Evolutionary conservation across 1,140 invertebrate species (phyloP).

Genomic region (Drosophila mauritiana): DNA sequence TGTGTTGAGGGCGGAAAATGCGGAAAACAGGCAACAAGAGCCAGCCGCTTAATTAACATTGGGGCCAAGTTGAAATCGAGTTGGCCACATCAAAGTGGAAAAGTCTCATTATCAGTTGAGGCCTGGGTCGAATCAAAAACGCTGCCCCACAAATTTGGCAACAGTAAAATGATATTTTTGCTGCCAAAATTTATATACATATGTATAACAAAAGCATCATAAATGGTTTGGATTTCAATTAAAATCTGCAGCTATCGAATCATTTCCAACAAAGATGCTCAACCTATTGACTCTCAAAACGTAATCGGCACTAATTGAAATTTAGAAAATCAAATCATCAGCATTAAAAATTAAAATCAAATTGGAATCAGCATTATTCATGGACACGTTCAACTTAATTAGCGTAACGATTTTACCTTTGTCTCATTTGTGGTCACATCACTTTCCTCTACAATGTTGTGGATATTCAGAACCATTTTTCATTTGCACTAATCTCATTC

Average conservation of each 20-base stretch:
- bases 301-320: neutral
- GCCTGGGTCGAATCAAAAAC: neutral
- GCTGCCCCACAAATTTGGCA: neutral
- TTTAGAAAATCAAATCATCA: neutral
- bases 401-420: slow-evolving; percentile 40
- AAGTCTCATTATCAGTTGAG: slow-evolving; percentile 6
- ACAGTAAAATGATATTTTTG: neutral
- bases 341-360: neutral
- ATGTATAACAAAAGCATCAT: neutral
- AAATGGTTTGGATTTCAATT: neutral
- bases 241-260: neutral
- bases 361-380: slow-evolving; percentile 21
- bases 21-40: neutral
- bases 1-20: slow-evolving; percentile 12
- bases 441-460: slow-evolving; percentile 57
- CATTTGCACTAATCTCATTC: slow-evolving; percentile 27
- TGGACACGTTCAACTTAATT: slow-evolving; percentile 9
- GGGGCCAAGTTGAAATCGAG: neutral
- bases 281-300: neutral
- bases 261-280: no score
- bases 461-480: slow-evolving; percentile 65
- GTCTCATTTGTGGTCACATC: slow-evolving; percentile 30
- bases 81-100: slow-evolving; percentile 2
- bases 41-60: slow-evolving; percentile 26
- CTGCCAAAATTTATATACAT: no score